phyloP scores from a whole-genome alignment of 2,888 invertebrate genomes.

The Drosophila borborema region DNA sequence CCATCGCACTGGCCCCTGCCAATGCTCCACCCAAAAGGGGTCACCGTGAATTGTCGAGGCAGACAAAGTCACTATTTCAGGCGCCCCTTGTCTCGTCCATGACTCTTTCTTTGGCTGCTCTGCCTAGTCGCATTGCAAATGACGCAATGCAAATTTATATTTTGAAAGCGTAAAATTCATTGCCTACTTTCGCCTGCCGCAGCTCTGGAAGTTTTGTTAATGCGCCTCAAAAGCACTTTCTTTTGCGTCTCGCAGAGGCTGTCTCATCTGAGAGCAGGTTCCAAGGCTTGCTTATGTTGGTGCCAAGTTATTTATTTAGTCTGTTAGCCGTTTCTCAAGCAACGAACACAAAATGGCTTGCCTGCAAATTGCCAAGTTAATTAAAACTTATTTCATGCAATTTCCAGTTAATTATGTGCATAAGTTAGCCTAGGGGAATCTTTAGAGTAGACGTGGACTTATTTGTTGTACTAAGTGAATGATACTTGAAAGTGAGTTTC shows the following conservation, averaged over 20 bases:
- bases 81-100: slow-evolving; percentile 11
- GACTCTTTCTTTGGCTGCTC: neutral
- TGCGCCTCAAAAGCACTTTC: slow-evolving; percentile 26
- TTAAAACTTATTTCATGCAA: slow-evolving; percentile 61
- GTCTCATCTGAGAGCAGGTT: slow-evolving; percentile 13
- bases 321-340: slow-evolving; percentile 5
- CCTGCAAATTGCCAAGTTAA: slow-evolving; percentile 44
- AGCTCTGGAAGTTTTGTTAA: slow-evolving; percentile 53
- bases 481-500: neutral
- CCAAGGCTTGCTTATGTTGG: slow-evolving; percentile 29
- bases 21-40: slow-evolving; percentile 25
- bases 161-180: slow-evolving; percentile 44
- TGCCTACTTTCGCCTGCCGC: slow-evolving; percentile 38
- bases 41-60: slow-evolving; percentile 52
- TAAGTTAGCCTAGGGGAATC: slow-evolving; percentile 10
- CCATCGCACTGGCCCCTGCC: neutral
- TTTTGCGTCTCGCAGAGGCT: slow-evolving; percentile 24
- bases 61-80: slow-evolving; percentile 51
- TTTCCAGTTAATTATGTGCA: slow-evolving; percentile 44
- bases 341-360: neutral
- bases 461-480: neutral
- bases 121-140: slow-evolving; percentile 39
- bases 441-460: neutral
- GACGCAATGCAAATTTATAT: slow-evolving; percentile 74
- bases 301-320: slow-evolving; percentile 45